Conservation (phyloP, 2,797 vertebrate species). For the Cyclura pinguis region DNA sequence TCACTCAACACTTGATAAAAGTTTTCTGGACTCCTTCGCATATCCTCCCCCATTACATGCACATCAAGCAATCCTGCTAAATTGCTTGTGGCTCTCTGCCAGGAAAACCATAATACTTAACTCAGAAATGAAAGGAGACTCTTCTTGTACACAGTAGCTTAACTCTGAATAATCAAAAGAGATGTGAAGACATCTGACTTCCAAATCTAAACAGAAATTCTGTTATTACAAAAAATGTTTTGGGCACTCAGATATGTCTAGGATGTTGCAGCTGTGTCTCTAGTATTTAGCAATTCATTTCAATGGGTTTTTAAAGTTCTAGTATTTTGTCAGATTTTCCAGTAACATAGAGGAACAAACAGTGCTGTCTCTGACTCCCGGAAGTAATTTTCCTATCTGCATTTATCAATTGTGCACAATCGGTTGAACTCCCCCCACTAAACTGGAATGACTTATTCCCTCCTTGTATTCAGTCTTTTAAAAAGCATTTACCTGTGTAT, state of each 20-base stretch:
- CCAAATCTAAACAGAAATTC: constrained; percentile 61
- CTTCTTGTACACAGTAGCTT: constrained; percentile 66
- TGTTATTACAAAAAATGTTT: constrained; percentile 56
- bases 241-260: constrained; percentile 31
- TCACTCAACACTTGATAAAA: constrained; percentile 52
- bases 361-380: background rate
- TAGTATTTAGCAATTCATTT: constrained; percentile 3
- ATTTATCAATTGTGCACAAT: background rate
- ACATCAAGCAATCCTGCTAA: constrained; percentile 60
- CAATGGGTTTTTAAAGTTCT: background rate
- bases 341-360: background rate
- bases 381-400: background rate
- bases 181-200: constrained; percentile 65
- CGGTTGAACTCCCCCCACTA: background rate
- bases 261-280: background rate
- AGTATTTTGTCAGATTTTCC: background rate
- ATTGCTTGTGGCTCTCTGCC: constrained; percentile 65
- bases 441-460: background rate
- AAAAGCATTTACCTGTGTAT: background rate
- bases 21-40: constrained; percentile 49
- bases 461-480: background rate
- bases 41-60: constrained; percentile 31
- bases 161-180: constrained; percentile 70
- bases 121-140: constrained; percentile 72
- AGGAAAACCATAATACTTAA: constrained; percentile 70